Evolutionary conservation across 2,888 invertebrate genomes (phyloP).

Genomic region (Beris chalybata): DNA sequence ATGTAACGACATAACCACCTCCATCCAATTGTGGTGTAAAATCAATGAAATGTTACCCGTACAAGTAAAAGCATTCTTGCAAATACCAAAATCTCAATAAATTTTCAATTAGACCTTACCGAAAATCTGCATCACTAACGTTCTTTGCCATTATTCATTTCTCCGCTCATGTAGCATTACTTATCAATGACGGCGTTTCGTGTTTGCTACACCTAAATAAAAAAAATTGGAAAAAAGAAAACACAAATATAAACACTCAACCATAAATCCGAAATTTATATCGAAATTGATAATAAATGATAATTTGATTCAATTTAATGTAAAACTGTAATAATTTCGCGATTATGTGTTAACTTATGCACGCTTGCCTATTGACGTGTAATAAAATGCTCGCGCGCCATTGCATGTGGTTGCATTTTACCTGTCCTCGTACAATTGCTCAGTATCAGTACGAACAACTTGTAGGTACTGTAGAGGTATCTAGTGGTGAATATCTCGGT

Average conservation of each 20-base stretch:
- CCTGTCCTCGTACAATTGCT: conserved; percentile 2
- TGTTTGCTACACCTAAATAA: conserved; percentile 11
- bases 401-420: conserved; percentile 15
- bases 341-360: conserved; percentile 36
- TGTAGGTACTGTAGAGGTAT: conserved; percentile 1
- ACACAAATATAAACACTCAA: not conserved
- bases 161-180: conserved; percentile 10
- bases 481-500: not conserved
- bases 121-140: not conserved
- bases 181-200: not conserved
- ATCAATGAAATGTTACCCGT: no score
- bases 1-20: no score
- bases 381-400: conserved; percentile 19
- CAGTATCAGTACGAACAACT: no score
- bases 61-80: no score
- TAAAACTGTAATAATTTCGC: conserved; percentile 38
- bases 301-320: conserved; percentile 39
- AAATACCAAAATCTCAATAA: no score
- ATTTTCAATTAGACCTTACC: no score
- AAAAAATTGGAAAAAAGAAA: not conserved
- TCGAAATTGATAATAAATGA: conserved; percentile 38
- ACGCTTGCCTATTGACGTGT: conserved; percentile 20
- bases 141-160: conserved; percentile 16
- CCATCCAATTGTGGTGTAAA: no score
- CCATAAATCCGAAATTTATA: conserved; percentile 25